Evolutionary conservation across 2,888 invertebrate species (phyloP), one percentile per base, ranked within the genome.

Genomic region (Pseudococcus jackbeardsleyi): DNA sequence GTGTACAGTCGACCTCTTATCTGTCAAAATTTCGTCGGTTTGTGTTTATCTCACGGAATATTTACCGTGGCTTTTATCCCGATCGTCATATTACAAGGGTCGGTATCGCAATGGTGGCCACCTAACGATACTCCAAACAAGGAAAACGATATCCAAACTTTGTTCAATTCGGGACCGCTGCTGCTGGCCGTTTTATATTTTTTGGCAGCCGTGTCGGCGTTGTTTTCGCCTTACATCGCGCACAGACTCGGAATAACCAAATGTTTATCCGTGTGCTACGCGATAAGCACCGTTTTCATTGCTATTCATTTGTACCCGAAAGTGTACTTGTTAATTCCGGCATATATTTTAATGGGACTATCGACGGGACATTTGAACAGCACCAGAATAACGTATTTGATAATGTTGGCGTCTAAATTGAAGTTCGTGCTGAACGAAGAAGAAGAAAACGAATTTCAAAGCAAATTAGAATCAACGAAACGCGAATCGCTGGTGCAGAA

Each of bases 31-130:
- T 92, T 92, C 90, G 91, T 91, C 0, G 92, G 92, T 0, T 91
- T 92, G 17, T 91, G 92, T 19, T 90, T 92, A 17, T 92, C 94
- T 46, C 94, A 95, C 90, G 93, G 94, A 0, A 92, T 94, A 15
- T 93, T 94, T 89, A 94, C 95, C 0, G 94, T 95, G 6, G 94
- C 95, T 0, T 93, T 94, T 19, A 91, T 95, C 39, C 95, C 95
- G 15, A 93, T 94, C 89, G 91, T 93, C 89, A 93, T 93, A 0
- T 91, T 94, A 19, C 94, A 94, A 88, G 93, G 93, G 91, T 92
- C 91, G 90, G 92, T 92, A 90, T 93, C 92, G 84, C 92, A 91
- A 68, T 94, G 91, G 94, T 92, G 86, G 82, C 85, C 15, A 39
- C 48, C 86, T 59, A 86, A 59, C 39, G 59, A 85, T 85, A 85